Conservation (phyloP, 2,113 vertebrate species). For the Cephalopholis sonnerati region DNA sequence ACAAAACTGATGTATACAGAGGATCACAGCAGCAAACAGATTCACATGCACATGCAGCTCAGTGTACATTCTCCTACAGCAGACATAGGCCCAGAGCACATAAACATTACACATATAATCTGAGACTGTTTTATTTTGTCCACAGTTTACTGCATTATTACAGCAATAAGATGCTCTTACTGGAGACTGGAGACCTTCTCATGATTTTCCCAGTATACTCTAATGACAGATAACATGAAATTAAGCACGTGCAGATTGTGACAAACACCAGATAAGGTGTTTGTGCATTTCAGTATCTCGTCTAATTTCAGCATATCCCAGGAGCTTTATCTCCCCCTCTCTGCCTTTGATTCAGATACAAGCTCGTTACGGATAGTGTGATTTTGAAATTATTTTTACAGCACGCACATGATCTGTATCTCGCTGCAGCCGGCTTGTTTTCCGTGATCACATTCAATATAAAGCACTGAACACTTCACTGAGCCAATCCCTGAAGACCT, state of each 20-base stretch:
- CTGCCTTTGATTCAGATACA: conserved; percentile 30
- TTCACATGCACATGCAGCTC: background rate
- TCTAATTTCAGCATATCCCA: conserved; percentile 27
- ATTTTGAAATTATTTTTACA: conserved; percentile 27
- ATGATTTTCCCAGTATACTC: background rate
- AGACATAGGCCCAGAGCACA: background rate
- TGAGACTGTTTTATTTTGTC: background rate
- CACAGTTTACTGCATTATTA: background rate
- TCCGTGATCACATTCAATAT: conserved; percentile 42
- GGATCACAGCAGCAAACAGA: background rate
- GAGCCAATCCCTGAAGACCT: conserved; percentile 44
- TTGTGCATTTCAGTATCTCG: background rate
- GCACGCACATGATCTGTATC: conserved; percentile 28
- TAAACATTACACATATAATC: background rate
- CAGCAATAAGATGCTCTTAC: background rate
- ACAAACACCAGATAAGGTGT: conserved; percentile 39
- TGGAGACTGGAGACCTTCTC: background rate
- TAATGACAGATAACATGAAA: conserved; percentile 19
- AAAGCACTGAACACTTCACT: conserved; percentile 38
- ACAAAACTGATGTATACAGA: background rate
- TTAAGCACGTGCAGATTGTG: conserved; percentile 19
- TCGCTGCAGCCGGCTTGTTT: conserved; percentile 31
- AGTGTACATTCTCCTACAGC: background rate
- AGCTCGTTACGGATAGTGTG: conserved; percentile 17
- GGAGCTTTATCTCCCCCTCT: conserved; percentile 20